Conservation (phyloP, 2,888 invertebrate species). For the Drosophila picticornis region DNA sequence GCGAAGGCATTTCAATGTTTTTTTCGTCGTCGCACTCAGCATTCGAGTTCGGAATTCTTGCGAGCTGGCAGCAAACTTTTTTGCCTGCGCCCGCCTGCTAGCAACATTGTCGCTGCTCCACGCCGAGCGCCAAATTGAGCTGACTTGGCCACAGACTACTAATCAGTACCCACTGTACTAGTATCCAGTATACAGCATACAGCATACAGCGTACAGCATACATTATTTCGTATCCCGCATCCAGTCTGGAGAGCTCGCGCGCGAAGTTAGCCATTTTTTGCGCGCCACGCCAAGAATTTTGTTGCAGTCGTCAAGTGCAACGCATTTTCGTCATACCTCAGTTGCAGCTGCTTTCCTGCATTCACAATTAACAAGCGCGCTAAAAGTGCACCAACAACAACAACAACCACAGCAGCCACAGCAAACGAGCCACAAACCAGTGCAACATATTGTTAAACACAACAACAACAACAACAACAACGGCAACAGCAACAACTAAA, state of each 20-base stretch:
- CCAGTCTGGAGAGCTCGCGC: conserved; percentile 54
- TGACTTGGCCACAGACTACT: conserved; percentile 39
- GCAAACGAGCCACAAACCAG: conserved; percentile 10
- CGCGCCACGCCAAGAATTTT: conserved; percentile 67
- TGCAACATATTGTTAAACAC: conserved; percentile 28
- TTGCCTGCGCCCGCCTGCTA: conserved; percentile 54
- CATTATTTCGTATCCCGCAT: conserved; percentile 23
- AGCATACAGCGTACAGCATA: conserved; percentile 24
- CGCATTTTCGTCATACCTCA: conserved; percentile 75
- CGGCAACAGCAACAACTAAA: conserved; percentile 6
- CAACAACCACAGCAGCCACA: conserved; percentile 4
- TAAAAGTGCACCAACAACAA: conserved; percentile 50
- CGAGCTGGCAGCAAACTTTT: conserved; percentile 85
- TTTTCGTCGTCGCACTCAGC: conserved; percentile 84
- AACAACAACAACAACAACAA: conserved; percentile 16
- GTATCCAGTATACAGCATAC: conserved; percentile 22
- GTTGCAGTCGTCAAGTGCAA: conserved; percentile 75
- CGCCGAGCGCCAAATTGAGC: conserved; percentile 51
- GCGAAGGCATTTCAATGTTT: conserved; percentile 84
- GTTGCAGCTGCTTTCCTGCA: conserved; percentile 71
- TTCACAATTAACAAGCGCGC: conserved; percentile 66
- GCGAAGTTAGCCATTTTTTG: conserved; percentile 42
- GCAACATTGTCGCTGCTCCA: conserved; percentile 27
- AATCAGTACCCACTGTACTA: conserved; percentile 34
- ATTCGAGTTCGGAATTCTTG: conserved; percentile 85